Conservation (phyloP, 2,888 invertebrate genomes). For the Melipona bicolor region DNA sequence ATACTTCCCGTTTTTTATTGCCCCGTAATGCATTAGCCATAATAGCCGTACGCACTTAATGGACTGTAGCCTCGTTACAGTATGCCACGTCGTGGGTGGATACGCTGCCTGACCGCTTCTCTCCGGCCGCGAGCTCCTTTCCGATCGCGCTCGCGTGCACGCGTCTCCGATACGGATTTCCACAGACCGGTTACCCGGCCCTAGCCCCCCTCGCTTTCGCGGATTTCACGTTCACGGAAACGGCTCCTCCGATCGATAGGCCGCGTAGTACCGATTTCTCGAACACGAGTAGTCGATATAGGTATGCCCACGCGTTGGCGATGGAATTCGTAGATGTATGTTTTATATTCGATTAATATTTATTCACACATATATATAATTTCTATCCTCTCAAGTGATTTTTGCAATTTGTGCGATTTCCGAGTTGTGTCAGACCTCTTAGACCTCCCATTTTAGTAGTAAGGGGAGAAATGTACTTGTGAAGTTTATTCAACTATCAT, state of each 20-base stretch:
- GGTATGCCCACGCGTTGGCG: too few relatives aligned
- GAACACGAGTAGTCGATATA: too few relatives aligned
- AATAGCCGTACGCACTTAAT: slow-evolving; percentile 81
- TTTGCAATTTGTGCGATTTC: too few relatives aligned
- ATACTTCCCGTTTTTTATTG: slow-evolving; percentile 77
- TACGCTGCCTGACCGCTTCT: slow-evolving; percentile 64
- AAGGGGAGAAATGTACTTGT: too few relatives aligned
- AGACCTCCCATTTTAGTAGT: too few relatives aligned
- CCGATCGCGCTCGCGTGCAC: slow-evolving; percentile 3
- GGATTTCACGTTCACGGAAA: slow-evolving; percentile 37
- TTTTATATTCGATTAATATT: too few relatives aligned
- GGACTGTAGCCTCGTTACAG: slow-evolving; percentile 80
- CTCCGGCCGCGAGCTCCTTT: slow-evolving; percentile 13
- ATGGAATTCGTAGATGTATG: too few relatives aligned
- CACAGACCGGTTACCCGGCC: slow-evolving; percentile 1
- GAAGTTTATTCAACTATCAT: too few relatives aligned
- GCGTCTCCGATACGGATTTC: slow-evolving; percentile 39
- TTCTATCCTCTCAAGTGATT: too few relatives aligned
- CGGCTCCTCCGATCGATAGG: background rate
- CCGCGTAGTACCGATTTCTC: background rate
- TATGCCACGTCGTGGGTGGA: slow-evolving; percentile 81
- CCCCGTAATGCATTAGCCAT: slow-evolving; percentile 81
- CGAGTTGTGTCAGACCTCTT: too few relatives aligned
- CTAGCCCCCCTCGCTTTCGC: background rate
- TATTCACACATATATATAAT: too few relatives aligned